Percentiles rank a stretch among this genome's conserved stretches.
Evolutionary conservation across 1,140 invertebrate species (phyloP).

Genomic region (Trichonephila clavata): DNA sequence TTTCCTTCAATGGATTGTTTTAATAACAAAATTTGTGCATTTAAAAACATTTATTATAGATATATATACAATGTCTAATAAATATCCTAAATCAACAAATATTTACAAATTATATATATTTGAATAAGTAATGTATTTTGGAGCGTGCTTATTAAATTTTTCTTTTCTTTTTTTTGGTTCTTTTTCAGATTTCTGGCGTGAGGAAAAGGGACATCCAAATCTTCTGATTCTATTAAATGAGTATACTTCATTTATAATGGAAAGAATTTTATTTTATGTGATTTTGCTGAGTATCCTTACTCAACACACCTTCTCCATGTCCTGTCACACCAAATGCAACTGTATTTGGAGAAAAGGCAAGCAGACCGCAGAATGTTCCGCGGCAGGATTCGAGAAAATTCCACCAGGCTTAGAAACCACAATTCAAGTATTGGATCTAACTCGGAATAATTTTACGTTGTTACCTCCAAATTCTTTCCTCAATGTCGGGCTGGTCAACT

Average conservation of each 20-base stretch:
- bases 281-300: constrained; percentile 65
- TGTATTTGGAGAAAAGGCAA: constrained; percentile 97
- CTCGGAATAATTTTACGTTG: constrained; percentile 89
- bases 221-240: not conserved
- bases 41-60: too few relatives aligned
- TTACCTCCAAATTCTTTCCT: constrained; percentile 89
- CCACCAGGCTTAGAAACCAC: constrained; percentile 92
- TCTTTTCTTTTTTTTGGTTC: not conserved
- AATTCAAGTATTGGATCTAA: constrained; percentile 93
- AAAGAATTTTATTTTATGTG: constrained; percentile 48
- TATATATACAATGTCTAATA: too few relatives aligned
- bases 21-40: too few relatives aligned
- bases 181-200: not conserved
- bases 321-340: constrained; percentile 88
- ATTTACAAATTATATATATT: too few relatives aligned
- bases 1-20: too few relatives aligned
- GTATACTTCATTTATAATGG: constrained; percentile 59
- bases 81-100: too few relatives aligned
- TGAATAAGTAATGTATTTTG: too few relatives aligned
- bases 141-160: not conserved
- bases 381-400: constrained; percentile 86
- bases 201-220: not conserved
- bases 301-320: constrained; percentile 47
- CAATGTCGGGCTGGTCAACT: constrained; percentile 89
- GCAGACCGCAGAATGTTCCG: constrained; percentile 92